Percentiles rank a stretch among this genome's conserved stretches.
These are phyloP conservation scores for Pseudochaenichthys georgianus DNA, from an alignment of 2,797 vertebrate genomes.

Conservation along the genomic window DNA sequence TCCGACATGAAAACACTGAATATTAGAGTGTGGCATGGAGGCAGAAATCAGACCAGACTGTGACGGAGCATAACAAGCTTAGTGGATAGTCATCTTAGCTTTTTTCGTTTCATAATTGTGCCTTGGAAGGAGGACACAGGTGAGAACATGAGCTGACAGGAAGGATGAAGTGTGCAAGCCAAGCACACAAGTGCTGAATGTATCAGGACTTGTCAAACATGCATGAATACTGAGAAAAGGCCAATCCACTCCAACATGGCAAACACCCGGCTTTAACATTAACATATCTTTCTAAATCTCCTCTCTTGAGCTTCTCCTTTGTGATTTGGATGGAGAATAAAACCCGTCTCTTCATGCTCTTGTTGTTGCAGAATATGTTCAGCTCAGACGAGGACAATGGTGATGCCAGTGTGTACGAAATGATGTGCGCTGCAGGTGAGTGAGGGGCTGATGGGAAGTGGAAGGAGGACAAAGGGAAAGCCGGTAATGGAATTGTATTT, in stretches of 20 bases:
- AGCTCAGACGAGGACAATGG: constrained; percentile 41
- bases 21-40: constrained; percentile 14
- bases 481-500: constrained; percentile 38
- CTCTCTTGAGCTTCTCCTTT: constrained; percentile 7
- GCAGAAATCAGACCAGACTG: constrained; percentile 7
- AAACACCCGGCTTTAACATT: not conserved
- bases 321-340: constrained; percentile 12
- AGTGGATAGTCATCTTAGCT: constrained; percentile 7
- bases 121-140: constrained; percentile 12
- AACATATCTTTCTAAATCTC: constrained; percentile 12
- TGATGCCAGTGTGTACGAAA: constrained; percentile 73
- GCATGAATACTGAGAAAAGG: not conserved
- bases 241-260: not conserved
- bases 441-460: constrained; percentile 53
- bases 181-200: not conserved
- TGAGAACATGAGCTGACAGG: constrained; percentile 24
- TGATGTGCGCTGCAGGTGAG: constrained; percentile 80
- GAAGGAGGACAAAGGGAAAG: constrained; percentile 42
- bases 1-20: constrained; percentile 49
- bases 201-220: constrained; percentile 16
- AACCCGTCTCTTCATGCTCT: constrained; percentile 18
- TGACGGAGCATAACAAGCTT: constrained; percentile 12
- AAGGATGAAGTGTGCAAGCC: not conserved
- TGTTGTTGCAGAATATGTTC: constrained; percentile 70
- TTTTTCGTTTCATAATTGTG: constrained; percentile 1